Percentiles rank a stretch among this genome's conserved stretches.
These are phyloP conservation scores for Pristionchus exspectatus DNA, from an alignment of 2,888 invertebrate species.

Conservation along the genomic window DNA sequence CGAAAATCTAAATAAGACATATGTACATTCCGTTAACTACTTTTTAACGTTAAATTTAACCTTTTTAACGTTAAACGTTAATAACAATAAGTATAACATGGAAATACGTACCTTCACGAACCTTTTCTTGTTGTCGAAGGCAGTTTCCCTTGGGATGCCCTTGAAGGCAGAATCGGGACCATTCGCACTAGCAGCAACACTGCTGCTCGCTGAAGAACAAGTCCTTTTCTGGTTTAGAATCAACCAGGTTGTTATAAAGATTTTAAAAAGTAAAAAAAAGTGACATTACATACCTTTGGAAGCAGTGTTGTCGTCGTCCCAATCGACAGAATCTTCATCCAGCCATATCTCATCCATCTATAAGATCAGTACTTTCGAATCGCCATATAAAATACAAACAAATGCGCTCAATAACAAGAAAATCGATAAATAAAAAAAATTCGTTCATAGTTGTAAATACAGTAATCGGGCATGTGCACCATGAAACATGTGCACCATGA, in stretches of 20 bases:
- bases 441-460: not conserved
- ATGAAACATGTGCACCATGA: no score
- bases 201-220: not conserved
- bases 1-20: slow-evolving; percentile 9
- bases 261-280: not conserved
- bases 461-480: not conserved
- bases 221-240: not conserved
- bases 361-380: not conserved
- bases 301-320: not conserved
- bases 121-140: slow-evolving; percentile 50
- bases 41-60: not conserved
- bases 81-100: not conserved
- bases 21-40: not conserved
- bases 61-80: not conserved
- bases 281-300: not conserved
- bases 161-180: not conserved
- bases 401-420: not conserved
- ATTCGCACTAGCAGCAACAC: not conserved
- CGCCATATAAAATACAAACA: not conserved
- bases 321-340: slow-evolving; percentile 33
- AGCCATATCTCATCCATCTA: slow-evolving; percentile 51
- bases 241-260: not conserved
- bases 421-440: not conserved
- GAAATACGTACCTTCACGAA: slow-evolving; percentile 30
- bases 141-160: slow-evolving; percentile 20